These are phyloP conservation scores for Tiliacea citrago DNA, from an alignment of 2,888 invertebrate genomes.

Conservation along the genomic window DNA sequence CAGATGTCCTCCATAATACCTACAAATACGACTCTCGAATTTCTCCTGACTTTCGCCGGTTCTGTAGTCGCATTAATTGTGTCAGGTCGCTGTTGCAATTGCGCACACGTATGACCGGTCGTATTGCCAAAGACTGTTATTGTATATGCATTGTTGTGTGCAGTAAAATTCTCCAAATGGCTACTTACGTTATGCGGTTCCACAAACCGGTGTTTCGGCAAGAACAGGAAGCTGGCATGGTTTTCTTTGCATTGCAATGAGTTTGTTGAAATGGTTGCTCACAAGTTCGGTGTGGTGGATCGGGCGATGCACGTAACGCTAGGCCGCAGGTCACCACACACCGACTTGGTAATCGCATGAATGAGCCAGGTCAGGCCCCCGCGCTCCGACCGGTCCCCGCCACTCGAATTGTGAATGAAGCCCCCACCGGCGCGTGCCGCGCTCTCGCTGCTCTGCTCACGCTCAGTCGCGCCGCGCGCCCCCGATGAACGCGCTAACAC, in stretches of 20 bases:
- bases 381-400: slow-evolving; percentile 77
- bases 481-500: slow-evolving; percentile 84
- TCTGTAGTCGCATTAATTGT: slow-evolving; percentile 73
- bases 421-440: slow-evolving; percentile 88
- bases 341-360: slow-evolving; percentile 81
- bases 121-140: slow-evolving; percentile 68
- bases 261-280: slow-evolving; percentile 56
- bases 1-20: slow-evolving; percentile 59
- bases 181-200: slow-evolving; percentile 61
- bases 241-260: slow-evolving; percentile 71
- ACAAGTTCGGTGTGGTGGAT: slow-evolving; percentile 65
- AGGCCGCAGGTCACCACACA: slow-evolving; percentile 65
- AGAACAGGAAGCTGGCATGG: slow-evolving; percentile 71
- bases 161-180: slow-evolving; percentile 66
- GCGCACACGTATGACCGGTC: slow-evolving; percentile 70
- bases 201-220: slow-evolving; percentile 62
- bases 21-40: slow-evolving; percentile 73
- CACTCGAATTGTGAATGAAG: slow-evolving; percentile 89
- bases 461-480: slow-evolving; percentile 88
- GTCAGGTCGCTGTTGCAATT: slow-evolving; percentile 73
- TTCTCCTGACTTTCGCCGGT: slow-evolving; percentile 81
- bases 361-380: slow-evolving; percentile 82
- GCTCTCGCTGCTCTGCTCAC: slow-evolving; percentile 79
- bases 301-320: slow-evolving; percentile 66
- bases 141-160: slow-evolving; percentile 66